Evolutionary conservation across 2,888 invertebrate genomes (phyloP).

Genomic region (Lysandra bellargus): DNA sequence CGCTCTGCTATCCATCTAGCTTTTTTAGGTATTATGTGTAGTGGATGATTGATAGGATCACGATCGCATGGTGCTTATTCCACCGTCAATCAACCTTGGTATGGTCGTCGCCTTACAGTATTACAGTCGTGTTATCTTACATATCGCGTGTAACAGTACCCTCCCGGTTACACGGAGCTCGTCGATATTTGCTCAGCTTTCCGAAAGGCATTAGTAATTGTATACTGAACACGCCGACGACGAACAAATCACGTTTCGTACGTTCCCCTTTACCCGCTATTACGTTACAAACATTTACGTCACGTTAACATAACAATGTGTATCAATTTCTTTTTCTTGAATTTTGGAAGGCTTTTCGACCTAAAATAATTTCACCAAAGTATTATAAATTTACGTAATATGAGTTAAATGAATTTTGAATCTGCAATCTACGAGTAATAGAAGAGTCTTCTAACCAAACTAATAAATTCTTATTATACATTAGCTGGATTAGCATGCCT

Average conservation of each 20-base stretch:
- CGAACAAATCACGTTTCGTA: not conserved
- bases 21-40: no score
- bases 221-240: not conserved
- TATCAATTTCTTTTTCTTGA: not conserved
- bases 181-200: conserved; percentile 18
- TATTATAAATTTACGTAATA: no score
- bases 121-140: not conserved
- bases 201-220: conserved; percentile 23
- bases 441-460: no score
- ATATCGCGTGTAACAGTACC: not conserved
- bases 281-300: not conserved
- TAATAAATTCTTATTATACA: no score
- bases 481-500: no score
- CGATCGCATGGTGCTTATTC: not conserved
- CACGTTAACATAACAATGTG: not conserved
- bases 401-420: no score
- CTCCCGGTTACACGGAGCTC: not conserved
- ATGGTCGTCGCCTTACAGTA: not conserved
- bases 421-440: no score
- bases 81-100: not conserved
- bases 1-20: no score
- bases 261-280: not conserved
- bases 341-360: not conserved
- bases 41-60: no score
- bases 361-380: not conserved